Evolutionary conservation across 2,888 invertebrate species (phyloP).

Genomic region (Heliconius cydno): DNA sequence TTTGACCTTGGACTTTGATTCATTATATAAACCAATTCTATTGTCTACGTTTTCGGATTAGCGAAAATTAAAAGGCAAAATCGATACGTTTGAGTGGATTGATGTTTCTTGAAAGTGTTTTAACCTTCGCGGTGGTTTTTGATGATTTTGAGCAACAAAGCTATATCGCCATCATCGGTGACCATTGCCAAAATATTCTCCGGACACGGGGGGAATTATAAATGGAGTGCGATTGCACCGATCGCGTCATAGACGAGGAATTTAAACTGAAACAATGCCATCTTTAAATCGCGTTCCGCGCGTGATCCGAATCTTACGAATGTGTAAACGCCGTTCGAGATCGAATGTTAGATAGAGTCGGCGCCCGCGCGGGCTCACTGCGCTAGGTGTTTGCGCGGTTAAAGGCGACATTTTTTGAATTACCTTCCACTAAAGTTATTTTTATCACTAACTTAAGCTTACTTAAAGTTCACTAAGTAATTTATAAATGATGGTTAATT

Average conservation of each 20-base stretch:
- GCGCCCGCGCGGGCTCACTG: constrained; percentile 38
- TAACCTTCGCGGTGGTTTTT: not conserved
- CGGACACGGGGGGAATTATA: constrained; percentile 61
- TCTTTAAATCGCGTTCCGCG: constrained; percentile 59
- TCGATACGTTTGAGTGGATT: constrained; percentile 21
- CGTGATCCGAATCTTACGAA: constrained; percentile 65
- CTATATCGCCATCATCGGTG: constrained; percentile 35
- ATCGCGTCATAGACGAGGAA: constrained; percentile 75
- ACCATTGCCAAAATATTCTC: constrained; percentile 64
- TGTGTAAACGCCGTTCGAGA: constrained; percentile 44
- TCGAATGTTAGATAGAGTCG: constrained; percentile 45
- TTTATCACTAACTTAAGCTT: constrained; percentile 18
- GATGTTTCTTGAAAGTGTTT: constrained; percentile 15
- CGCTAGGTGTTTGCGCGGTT: constrained; percentile 23
- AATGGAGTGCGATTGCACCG: constrained; percentile 57
- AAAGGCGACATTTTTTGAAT: constrained; percentile 43
- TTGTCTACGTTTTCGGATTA: constrained; percentile 51
- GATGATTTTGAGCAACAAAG: constrained; percentile 29
- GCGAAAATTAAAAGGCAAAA: constrained; percentile 41
- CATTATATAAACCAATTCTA: constrained; percentile 60
- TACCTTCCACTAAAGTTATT: constrained; percentile 25
- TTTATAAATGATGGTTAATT: not conserved
- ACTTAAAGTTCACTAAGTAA: not conserved
- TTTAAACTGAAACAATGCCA: constrained; percentile 78
- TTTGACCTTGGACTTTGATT: constrained; percentile 68